These are phyloP conservation scores for Tupaia chinensis DNA, from an alignment of 2,113 vertebrate genomes.

Conservation along the genomic window DNA sequence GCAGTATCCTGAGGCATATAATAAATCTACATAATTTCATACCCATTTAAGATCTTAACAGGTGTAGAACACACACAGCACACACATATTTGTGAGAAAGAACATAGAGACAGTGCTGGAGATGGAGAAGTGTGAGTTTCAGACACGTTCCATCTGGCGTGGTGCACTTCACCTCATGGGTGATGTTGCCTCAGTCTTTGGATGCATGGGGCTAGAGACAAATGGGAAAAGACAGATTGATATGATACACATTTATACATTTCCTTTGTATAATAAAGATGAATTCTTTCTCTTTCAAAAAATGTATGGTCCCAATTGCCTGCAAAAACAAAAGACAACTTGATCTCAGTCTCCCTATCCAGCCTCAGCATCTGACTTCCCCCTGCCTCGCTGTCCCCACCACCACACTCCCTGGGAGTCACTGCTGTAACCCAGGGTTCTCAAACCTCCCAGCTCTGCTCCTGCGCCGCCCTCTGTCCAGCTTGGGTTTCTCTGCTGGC, in stretches of 20 bases:
- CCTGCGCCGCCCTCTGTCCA: not conserved
- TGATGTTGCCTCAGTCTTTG: not conserved
- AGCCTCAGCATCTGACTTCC: not conserved
- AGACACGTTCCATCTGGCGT: not conserved
- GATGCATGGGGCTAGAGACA: not conserved
- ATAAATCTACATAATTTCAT: not conserved
- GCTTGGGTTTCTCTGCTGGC: not conserved
- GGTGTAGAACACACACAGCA: not conserved
- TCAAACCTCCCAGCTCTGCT: no score
- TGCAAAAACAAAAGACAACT: not conserved
- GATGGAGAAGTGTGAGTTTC: not conserved
- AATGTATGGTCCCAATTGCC: not conserved
- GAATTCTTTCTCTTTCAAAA: constrained; percentile 9
- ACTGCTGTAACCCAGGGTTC: not conserved
- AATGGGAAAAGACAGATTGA: not conserved
- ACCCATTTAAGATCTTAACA: not conserved
- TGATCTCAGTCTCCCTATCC: not conserved
- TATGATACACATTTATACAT: not conserved
- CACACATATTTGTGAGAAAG: not conserved
- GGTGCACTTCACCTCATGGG: not conserved
- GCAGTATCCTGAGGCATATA: not conserved
- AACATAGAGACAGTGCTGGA: not conserved
- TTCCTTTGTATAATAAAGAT: not conserved
- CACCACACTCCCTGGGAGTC: not conserved
- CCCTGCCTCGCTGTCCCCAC: fast-evolving